Evolutionary conservation across 2,888 invertebrate genomes (phyloP), one percentile per base, ranked within the genome.

Genomic region (Pinctada fucata): DNA sequence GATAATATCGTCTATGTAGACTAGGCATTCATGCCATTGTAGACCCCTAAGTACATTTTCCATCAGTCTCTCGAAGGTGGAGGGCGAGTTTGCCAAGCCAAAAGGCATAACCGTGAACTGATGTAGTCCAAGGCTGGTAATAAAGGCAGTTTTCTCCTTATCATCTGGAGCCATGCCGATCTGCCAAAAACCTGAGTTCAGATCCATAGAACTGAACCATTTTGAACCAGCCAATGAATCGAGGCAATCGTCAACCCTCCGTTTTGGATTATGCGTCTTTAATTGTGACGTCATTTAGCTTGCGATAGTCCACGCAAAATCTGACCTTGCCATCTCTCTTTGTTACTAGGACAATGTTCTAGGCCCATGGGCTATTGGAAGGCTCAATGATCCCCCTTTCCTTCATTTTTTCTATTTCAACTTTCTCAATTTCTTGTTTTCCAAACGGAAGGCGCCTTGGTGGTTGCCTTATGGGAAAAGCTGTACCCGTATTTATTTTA

Each of bases 241-340:
- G 31, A 31, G 31, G 31, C 31, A 31, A 31, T 31, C 31, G 31
- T 31, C 31, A 31, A 58, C 80, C 80, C 3, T 72, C 16, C 2
- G 86, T 85, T 3, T 89, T 64, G 1, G 87, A 87, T 52, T 83
- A 84, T 2, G 75, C 75, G 68, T 88, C 86, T 47, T 82, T 82
- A 3, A 72, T 77, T 3, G 88, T 31, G 31, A 31, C 31, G 31
- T 31, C 31, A 31, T 31, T 31, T 31, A 31, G 31, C 31, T 31
- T 31, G 31, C 31, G 31, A 31, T 31, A 31, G 31, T 31, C 31
- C 31, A 31, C 31, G 31, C 31, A 31, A 31, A 31, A 31, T 31
- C 31, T 31, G 31, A 31, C 31, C 31, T 31, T 31, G 31, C 31
- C 31, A 31, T 31, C 80, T 49, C 76, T 81, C 73, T 84, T 84